phyloP scores from a whole-genome alignment of 2,888 invertebrate species.

The Pristionchus arcanus region DNA sequence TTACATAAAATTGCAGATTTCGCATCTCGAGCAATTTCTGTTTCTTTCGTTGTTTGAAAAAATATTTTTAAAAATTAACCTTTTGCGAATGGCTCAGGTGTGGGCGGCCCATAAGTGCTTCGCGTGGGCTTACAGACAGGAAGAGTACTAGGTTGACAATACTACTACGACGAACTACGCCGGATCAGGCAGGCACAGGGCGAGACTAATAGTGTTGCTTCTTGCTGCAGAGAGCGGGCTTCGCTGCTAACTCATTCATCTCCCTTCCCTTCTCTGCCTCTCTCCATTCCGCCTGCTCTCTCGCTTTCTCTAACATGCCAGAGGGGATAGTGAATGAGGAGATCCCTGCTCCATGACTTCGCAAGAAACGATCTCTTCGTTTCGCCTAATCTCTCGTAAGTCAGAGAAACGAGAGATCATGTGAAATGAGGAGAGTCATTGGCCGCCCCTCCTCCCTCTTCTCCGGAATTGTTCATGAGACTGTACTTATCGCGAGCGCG shows the following conservation, averaged over 20 bases:
- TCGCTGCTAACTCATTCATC: background rate
- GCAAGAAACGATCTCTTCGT: no score
- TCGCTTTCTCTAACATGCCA: background rate
- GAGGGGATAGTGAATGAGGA: background rate
- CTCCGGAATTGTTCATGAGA: background rate
- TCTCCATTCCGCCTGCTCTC: background rate
- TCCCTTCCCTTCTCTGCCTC: background rate
- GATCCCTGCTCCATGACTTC: background rate
- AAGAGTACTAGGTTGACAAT: no score
- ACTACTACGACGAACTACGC: no score
- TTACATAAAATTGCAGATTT: background rate
- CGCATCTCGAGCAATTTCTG: no score
- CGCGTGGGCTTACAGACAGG: no score
- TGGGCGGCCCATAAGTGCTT: background rate
- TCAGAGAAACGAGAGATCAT: background rate
- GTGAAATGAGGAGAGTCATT: background rate
- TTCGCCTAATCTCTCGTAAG: no score
- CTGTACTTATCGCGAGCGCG: constrained; percentile 14
- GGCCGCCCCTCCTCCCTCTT: background rate
- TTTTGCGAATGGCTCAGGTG: background rate
- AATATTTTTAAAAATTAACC: background rate
- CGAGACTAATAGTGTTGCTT: background rate
- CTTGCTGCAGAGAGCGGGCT: background rate
- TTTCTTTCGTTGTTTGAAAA: no score
- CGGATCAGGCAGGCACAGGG: no score